Conservation (phyloP, 2,888 invertebrate genomes). For the Dolichopus griseipennis region DNA sequence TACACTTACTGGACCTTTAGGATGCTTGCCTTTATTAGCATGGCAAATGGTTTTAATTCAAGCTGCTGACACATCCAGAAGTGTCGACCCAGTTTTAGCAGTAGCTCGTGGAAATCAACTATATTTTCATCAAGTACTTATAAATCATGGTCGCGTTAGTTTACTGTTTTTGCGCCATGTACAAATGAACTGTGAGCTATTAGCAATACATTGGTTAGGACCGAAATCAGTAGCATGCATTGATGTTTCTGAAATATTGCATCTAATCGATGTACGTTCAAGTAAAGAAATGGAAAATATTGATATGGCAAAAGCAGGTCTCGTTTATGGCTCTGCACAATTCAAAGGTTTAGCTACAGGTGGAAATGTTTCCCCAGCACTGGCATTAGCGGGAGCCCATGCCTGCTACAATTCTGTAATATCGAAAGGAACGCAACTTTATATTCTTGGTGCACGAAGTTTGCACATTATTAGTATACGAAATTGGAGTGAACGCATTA, state of each 20-base stretch:
- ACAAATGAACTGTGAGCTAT: slow-evolving; percentile 60
- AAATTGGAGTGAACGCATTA: slow-evolving; percentile 58
- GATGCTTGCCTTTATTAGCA: slow-evolving; percentile 78
- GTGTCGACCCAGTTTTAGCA: slow-evolving; percentile 77
- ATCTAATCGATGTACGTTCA: slow-evolving; percentile 79
- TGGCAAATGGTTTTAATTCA: slow-evolving; percentile 89
- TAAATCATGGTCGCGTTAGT: slow-evolving; percentile 48
- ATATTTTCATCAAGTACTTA: slow-evolving; percentile 66
- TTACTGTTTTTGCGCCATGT: slow-evolving; percentile 61
- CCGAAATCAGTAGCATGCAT: slow-evolving; percentile 73
- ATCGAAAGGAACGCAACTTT: slow-evolving; percentile 56
- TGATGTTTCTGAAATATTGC: slow-evolving; percentile 73
- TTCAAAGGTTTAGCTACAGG: slow-evolving; percentile 90
- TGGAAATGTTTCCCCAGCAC: slow-evolving; percentile 71
- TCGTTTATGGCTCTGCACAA: slow-evolving; percentile 77
- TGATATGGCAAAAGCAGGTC: slow-evolving; percentile 69
- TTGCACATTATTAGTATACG: slow-evolving; percentile 53
- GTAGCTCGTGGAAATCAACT: slow-evolving; percentile 77
- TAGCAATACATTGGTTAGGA: slow-evolving; percentile 73
- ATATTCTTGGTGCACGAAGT: slow-evolving; percentile 59
- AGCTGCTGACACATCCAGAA: slow-evolving; percentile 54
- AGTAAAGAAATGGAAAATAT: slow-evolving; percentile 78
- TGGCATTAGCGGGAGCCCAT: slow-evolving; percentile 51
- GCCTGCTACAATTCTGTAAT: slow-evolving; percentile 65
- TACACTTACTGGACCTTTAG: slow-evolving; percentile 61